Evolutionary conservation across 2,888 invertebrate species (phyloP).

Genomic region (Ctena decussata): DNA sequence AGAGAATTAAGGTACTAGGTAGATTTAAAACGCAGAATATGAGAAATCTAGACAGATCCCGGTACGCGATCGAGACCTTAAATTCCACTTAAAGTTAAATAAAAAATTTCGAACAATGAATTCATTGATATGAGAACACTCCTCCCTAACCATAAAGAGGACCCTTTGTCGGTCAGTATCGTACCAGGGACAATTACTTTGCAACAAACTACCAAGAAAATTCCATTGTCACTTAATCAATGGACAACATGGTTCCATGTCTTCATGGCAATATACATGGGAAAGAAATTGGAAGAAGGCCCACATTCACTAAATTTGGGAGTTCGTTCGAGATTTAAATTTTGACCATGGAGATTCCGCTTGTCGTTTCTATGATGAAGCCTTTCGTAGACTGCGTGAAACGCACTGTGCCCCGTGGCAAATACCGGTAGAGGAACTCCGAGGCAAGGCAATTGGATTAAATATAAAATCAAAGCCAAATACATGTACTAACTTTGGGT

Average conservation of each 20-base stretch:
- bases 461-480: background rate
- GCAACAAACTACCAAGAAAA: background rate
- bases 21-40: no score
- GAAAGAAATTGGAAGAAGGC: background rate
- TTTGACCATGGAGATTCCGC: background rate
- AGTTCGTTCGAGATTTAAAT: background rate
- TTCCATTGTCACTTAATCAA: slow-evolving; percentile 6
- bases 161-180: background rate
- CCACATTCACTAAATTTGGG: slow-evolving; percentile 5
- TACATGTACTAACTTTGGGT: background rate
- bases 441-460: background rate
- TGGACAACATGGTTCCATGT: slow-evolving; percentile 20
- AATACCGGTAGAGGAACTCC: background rate
- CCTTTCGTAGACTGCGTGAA: background rate
- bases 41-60: no score
- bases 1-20: no score
- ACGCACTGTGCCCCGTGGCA: slow-evolving; percentile 7
- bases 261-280: slow-evolving; percentile 14
- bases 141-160: background rate
- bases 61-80: no score
- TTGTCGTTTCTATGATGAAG: slow-evolving; percentile 15
- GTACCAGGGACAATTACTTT: background rate
- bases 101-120: background rate
- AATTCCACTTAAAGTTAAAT: no score
- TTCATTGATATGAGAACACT: background rate